Percentiles rank a stretch among this genome's conserved stretches.
phyloP scores from a whole-genome alignment of 2,797 vertebrate species.

The Microchirus variegatus region DNA sequence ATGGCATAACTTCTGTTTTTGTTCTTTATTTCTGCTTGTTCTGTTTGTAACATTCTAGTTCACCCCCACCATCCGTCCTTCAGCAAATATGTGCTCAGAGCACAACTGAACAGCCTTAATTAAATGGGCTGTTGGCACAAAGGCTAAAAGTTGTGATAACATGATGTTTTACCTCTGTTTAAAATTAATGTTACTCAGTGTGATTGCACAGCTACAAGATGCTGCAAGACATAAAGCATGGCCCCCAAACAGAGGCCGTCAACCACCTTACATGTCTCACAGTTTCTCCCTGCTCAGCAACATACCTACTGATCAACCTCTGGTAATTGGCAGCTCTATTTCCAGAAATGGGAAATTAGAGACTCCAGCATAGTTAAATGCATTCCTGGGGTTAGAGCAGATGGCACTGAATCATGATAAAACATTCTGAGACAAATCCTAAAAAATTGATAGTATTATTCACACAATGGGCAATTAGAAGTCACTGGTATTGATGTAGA shows the following conservation, averaged over 20 bases:
- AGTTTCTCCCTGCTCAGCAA: background rate
- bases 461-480: background rate
- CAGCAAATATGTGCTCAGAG: conserved; percentile 60
- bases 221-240: conserved; percentile 29
- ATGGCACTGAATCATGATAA: background rate
- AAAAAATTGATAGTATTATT: background rate
- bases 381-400: background rate
- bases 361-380: background rate
- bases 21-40: conserved; percentile 19
- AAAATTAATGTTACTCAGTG: conserved; percentile 56
- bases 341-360: background rate
- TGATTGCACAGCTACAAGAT: conserved; percentile 55
- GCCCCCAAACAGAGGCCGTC: background rate
- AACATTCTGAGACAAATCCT: background rate
- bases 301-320: background rate
- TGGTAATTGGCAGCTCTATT: background rate
- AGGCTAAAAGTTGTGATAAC: conserved; percentile 68
- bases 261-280: background rate
- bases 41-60: conserved; percentile 32
- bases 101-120: conserved; percentile 65
- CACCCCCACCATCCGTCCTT: conserved; percentile 36
- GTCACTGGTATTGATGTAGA: background rate
- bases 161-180: conserved; percentile 49
- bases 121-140: conserved; percentile 69
- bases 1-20: conserved; percentile 4